A percentile compares a stretch with the other conserved stretches of the same genome.
Evolutionary conservation across 1,140 invertebrate genomes (phyloP).

Genomic region (Elymnias hypermnestra): DNA sequence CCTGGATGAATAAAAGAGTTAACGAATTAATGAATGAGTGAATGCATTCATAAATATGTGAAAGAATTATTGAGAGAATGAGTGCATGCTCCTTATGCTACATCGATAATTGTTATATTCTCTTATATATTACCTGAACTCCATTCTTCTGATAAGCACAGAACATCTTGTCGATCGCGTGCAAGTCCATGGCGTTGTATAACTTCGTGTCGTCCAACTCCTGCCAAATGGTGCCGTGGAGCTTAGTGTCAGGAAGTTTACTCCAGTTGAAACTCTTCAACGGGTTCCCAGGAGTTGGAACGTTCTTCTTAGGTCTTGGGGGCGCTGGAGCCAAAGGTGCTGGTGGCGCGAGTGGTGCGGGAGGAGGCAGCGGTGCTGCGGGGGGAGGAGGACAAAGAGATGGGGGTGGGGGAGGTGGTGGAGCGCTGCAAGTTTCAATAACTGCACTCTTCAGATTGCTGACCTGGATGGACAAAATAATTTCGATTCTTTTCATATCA

Average conservation of each 20-base stretch:
- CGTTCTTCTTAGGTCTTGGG: conserved; percentile 82
- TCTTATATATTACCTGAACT: conserved; percentile 78
- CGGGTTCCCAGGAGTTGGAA: conserved; percentile 93
- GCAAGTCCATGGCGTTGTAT: conserved; percentile 93
- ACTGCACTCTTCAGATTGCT: conserved; percentile 73
- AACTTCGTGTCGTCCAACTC: conserved; percentile 95
- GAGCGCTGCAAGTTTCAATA: conserved; percentile 67
- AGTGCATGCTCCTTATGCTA: too few species aligned
- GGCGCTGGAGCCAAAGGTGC: conserved; percentile 75
- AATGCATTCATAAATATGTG: too few species aligned
- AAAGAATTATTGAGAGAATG: too few species aligned
- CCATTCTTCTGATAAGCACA: conserved; percentile 96
- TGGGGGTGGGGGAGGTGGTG: conserved; percentile 57
- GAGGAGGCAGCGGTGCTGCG: conserved; percentile 76
- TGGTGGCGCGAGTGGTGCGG: conserved; percentile 76
- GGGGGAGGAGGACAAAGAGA: conserved; percentile 71
- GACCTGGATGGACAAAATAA: conserved; percentile 45
- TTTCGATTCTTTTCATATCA: too few species aligned
- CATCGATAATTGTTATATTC: too few species aligned
- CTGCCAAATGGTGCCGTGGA: conserved; percentile 95
- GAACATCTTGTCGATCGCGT: conserved; percentile 95
- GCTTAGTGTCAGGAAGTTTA: conserved; percentile 91
- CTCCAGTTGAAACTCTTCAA: conserved; percentile 99
- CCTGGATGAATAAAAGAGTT: too few species aligned
- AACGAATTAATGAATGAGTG: too few species aligned